phyloP scores from a whole-genome alignment of 2,888 invertebrate genomes.

The Caenorhabditis virilis region DNA sequence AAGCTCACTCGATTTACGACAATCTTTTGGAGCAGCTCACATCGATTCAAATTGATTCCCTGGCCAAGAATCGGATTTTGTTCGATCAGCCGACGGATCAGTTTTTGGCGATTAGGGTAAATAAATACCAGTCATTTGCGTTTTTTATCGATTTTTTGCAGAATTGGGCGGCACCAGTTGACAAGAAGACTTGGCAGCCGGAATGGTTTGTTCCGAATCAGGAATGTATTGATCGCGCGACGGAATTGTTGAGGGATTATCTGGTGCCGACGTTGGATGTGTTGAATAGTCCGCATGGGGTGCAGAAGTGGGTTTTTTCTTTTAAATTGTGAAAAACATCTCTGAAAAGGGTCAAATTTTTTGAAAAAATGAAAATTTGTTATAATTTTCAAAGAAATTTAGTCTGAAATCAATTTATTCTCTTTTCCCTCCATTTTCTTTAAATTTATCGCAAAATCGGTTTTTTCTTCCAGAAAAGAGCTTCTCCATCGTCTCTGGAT shows the following conservation, averaged over 20 bases:
- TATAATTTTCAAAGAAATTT: too few species aligned
- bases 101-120: conserved; percentile 77
- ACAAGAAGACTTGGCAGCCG: conserved; percentile 76
- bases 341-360: too few species aligned
- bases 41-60: conserved; percentile 70
- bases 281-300: conserved; percentile 72
- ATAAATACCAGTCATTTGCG: conserved; percentile 1
- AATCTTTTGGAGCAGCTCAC: conserved; percentile 75
- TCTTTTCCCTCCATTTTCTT: too few species aligned
- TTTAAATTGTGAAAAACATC: conserved; percentile 8
- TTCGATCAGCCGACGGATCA: conserved; percentile 76
- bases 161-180: conserved; percentile 82
- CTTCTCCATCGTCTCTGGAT: conserved; percentile 77
- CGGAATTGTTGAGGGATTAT: conserved; percentile 73
- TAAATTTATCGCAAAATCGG: conserved; percentile 1
- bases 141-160: conserved; percentile 49
- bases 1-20: conserved; percentile 74
- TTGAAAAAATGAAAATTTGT: too few species aligned
- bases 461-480: conserved; percentile 74
- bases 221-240: conserved; percentile 77
- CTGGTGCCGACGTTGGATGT: conserved; percentile 76
- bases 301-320: conserved; percentile 47
- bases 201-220: conserved; percentile 80
- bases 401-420: too few species aligned
- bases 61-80: conserved; percentile 9